Evolutionary conservation across 2,113 vertebrate species (phyloP), one percentile per base, ranked within the genome.

Genomic region (Serinus canaria): DNA sequence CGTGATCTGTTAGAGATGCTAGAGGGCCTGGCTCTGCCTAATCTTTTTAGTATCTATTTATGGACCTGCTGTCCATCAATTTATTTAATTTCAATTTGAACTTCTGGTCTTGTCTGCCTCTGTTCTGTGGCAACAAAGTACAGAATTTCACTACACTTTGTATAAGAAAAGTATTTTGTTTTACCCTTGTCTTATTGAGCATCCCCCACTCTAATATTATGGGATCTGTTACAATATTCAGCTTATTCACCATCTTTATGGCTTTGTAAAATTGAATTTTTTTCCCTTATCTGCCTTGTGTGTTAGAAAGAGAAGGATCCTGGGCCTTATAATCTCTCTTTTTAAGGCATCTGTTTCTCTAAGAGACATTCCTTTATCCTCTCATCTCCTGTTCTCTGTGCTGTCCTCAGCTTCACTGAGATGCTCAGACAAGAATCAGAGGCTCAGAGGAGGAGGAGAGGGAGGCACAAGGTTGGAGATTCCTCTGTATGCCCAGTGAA

Each of bases 1-100:
- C 15, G 18, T 31, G 27, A 74, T 68, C 10, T 60, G 33, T 73
- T 46, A 85, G 50, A 20, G 31, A 73, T 79, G 70, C 70, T 68
- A 19, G 78, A 87, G 49, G 46, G 28, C 19, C 37, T 91, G 77
- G 69, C 75, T 92, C 73, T 60, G 10, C 53, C 79, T 95, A 94
- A 95, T 94, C 62, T 18, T 82, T 76, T 96, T 92, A 95, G 63
- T 85, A 92, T 95, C 96, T 30, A 49, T 88, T 93, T 94, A 88
- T 76, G 46, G 90, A 84, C 37, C 31, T 62, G 37, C 88, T 88
- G 88, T 73, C 82, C 63, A 79, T 88, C 88, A 94, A 62, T 72
- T 83, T 85, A 59, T 85, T 95, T 91, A 85, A 95, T 93, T 94
- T 94, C 8, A 69, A 5, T 79, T 69, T 85, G 85, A 91, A 92